These are phyloP conservation scores for Odontomyia ornata DNA, from an alignment of 2,888 invertebrate genomes.

Conservation along the genomic window DNA sequence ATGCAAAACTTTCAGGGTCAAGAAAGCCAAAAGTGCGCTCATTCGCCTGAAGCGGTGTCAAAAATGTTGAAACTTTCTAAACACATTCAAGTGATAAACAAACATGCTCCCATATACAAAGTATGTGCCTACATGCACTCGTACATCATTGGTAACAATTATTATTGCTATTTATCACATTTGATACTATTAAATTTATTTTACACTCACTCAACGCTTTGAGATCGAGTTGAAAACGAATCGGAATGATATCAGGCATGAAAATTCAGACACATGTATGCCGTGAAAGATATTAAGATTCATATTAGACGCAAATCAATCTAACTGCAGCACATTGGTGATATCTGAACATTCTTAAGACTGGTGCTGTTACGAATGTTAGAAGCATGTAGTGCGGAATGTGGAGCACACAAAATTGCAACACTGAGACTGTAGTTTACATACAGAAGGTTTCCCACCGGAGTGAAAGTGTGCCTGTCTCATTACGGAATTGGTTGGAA, in stretches of 20 bases:
- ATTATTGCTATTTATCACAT: background rate
- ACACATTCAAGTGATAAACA: slow-evolving; percentile 23
- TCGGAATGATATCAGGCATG: background rate
- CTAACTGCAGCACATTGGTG: background rate
- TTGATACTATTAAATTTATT: slow-evolving; percentile 3
- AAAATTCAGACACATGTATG: background rate
- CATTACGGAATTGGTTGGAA: background rate
- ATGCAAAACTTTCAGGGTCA: slow-evolving; percentile 23
- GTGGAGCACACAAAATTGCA: slow-evolving; percentile 10
- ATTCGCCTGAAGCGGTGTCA: background rate
- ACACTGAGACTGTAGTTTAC: background rate
- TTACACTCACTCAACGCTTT: background rate
- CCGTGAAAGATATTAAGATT: background rate
- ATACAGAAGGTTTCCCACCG: background rate
- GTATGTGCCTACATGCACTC: background rate
- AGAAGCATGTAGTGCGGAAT: background rate
- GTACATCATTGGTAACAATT: background rate
- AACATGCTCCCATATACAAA: background rate
- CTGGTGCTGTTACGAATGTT: background rate
- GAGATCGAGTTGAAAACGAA: background rate
- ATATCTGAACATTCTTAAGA: background rate
- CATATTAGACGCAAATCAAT: slow-evolving; percentile 6
- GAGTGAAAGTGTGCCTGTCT: slow-evolving; percentile 22
- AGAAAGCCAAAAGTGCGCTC: background rate
- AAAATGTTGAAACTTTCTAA: background rate